A percentile compares a stretch with the other conserved stretches of the same genome.
These are phyloP conservation scores for Pomatorhinus ruficollis DNA, from an alignment of 2,113 vertebrate genomes.

Conservation along the genomic window DNA sequence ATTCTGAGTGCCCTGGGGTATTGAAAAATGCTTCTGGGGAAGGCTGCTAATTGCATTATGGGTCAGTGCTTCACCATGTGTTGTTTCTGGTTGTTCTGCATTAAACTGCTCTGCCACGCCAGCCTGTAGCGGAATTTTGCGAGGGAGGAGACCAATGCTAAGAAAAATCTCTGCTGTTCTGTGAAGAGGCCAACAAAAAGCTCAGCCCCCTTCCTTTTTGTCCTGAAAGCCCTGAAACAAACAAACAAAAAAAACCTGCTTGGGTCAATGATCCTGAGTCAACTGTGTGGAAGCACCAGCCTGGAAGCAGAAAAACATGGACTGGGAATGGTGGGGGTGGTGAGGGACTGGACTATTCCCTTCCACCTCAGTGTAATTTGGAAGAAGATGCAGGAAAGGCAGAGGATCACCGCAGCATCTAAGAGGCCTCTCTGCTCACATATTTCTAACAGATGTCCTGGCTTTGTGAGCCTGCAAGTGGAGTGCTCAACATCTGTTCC, in stretches of 20 bases:
- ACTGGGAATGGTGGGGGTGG: background rate
- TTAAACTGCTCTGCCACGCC: background rate
- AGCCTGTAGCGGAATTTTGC: background rate
- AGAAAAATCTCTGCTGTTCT: background rate
- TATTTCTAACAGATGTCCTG: background rate
- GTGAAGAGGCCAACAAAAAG: background rate
- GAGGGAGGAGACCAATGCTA: accelerated
- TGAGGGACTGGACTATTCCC: background rate
- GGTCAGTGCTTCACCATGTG: conserved; percentile 12
- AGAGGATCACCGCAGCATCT: background rate
- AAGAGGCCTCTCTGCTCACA: background rate
- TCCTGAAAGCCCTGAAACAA: background rate
- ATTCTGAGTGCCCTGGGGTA: conserved; percentile 8
- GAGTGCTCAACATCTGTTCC: background rate
- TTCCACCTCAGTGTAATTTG: background rate
- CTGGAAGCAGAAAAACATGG: background rate
- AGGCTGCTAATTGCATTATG: background rate
- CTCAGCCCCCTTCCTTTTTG: background rate
- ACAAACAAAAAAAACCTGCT: background rate
- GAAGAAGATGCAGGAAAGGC: background rate
- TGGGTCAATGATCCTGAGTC: background rate
- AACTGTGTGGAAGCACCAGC: background rate
- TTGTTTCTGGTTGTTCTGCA: background rate
- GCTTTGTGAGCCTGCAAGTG: background rate
- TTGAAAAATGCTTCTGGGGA: conserved; percentile 25